Conservation (phyloP, 2,797 vertebrate species). For the Australoheros facetus region DNA sequence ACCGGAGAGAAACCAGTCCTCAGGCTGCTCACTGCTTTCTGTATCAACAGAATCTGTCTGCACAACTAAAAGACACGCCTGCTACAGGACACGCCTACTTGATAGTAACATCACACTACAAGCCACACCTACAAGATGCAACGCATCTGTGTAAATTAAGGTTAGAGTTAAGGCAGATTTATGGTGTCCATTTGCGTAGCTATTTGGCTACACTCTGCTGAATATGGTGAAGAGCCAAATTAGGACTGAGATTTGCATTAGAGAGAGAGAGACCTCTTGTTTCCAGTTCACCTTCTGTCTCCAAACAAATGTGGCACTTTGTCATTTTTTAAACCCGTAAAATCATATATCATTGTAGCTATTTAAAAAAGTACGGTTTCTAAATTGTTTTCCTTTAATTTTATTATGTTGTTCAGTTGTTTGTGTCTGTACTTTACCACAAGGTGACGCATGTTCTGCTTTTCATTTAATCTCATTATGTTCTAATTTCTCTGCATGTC, state of each 20-base stretch:
- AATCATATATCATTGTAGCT: background rate
- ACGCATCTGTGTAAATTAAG: background rate
- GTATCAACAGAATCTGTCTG: background rate
- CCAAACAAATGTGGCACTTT: background rate
- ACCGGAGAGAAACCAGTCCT: too few relatives aligned
- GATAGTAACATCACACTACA: background rate
- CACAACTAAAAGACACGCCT: background rate
- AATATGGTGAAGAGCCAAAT: background rate
- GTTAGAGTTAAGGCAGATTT: background rate
- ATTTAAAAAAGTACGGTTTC: background rate
- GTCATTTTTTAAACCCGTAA: background rate
- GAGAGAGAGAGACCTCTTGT: background rate
- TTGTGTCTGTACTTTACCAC: background rate
- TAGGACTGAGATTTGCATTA: background rate
- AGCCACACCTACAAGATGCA: background rate
- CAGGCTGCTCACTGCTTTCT: background rate
- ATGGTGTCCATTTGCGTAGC: slow-evolving; percentile 6
- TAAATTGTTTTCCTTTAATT: background rate
- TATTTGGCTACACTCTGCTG: slow-evolving; percentile 3
- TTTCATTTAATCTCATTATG: background rate
- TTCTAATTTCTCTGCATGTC: background rate
- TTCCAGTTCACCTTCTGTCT: slow-evolving; percentile 1
- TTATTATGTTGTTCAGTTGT: background rate
- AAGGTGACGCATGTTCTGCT: background rate
- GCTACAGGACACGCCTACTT: background rate